A percentile compares a stretch with the other conserved stretches of the same genome.
phyloP scores from a whole-genome alignment of 1,140 invertebrate species.

The Brachionus paranguensis region DNA sequence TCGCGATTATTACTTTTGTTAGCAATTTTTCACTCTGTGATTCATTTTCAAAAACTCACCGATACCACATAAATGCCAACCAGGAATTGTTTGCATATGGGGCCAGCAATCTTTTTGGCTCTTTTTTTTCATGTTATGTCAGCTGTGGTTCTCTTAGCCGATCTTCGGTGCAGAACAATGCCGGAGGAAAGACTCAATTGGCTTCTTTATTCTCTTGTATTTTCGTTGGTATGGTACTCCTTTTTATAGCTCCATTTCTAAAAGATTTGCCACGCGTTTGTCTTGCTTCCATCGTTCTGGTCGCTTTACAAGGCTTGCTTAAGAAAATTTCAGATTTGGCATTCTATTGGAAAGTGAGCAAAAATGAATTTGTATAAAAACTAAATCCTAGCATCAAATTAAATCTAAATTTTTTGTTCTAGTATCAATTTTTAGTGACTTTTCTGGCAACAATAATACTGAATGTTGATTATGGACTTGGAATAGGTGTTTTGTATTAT shows the following conservation, averaged over 20 bases:
- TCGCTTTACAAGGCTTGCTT: constrained; percentile 56
- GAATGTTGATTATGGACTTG: constrained; percentile 42
- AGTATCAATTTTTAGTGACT: constrained; percentile 42
- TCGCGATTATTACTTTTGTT: constrained; percentile 81
- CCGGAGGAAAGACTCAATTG: constrained; percentile 56
- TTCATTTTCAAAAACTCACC: constrained; percentile 77
- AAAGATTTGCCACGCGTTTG: constrained; percentile 47
- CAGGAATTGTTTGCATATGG: constrained; percentile 64
- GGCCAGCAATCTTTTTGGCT: constrained; percentile 55
- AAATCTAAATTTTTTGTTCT: neutral
- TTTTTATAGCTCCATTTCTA: constrained; percentile 57
- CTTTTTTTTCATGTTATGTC: constrained; percentile 59
- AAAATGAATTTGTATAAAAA: constrained; percentile 44
- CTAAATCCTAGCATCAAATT: too few relatives aligned
- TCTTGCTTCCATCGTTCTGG: constrained; percentile 57
- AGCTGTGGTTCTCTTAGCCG: constrained; percentile 58
- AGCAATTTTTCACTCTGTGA: constrained; percentile 85
- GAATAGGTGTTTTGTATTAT: constrained; percentile 43
- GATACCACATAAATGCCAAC: constrained; percentile 79
- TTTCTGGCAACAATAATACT: constrained; percentile 39
- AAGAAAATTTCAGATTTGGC: constrained; percentile 52
- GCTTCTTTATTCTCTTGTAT: constrained; percentile 8
- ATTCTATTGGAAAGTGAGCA: constrained; percentile 49
- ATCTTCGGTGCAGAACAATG: constrained; percentile 55
- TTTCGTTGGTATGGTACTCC: constrained; percentile 57